A percentile compares a stretch with the other conserved stretches of the same genome.
These are phyloP conservation scores for Ophiothrix spiculata DNA, from an alignment of 35 echinoderm and acorn worm genomes.

Conservation along the genomic window DNA sequence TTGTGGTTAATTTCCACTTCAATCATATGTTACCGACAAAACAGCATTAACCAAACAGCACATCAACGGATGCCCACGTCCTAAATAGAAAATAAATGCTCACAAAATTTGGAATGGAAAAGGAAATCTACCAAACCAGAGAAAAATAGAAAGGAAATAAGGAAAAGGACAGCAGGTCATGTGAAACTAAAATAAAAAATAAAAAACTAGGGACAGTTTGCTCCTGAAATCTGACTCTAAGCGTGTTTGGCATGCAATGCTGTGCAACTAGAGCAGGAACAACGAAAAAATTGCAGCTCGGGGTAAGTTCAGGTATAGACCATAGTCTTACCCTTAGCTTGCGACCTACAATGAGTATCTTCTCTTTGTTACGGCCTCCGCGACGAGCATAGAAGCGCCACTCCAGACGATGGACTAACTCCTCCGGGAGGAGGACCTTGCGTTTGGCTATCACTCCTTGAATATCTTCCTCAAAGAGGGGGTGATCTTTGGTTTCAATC, in stretches of 20 bases:
- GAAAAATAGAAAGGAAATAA: too few relatives aligned
- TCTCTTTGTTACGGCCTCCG: constrained; percentile 74
- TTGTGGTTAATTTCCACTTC: too few relatives aligned
- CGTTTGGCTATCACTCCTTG: constrained; percentile 61
- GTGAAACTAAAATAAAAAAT: not conserved
- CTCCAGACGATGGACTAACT: constrained; percentile 63
- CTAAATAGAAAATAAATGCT: too few relatives aligned
- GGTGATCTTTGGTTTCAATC: constrained; percentile 52
- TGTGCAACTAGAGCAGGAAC: constrained; percentile 9
- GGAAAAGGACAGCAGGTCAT: not conserved
- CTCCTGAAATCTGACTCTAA: not conserved
- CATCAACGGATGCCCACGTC: too few relatives aligned
- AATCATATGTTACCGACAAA: too few relatives aligned
- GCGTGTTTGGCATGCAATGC: not conserved
- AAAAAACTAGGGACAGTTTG: not conserved
- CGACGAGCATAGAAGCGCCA: constrained; percentile 74
- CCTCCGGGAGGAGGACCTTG: constrained; percentile 73
- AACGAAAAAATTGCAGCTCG: constrained; percentile 2
- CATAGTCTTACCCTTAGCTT: constrained; percentile 62
- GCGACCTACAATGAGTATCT: constrained; percentile 71
- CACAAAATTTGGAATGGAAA: too few relatives aligned
- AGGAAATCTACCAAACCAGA: too few relatives aligned
- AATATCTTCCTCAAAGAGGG: constrained; percentile 59
- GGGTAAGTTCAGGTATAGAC: not conserved
- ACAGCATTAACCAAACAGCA: too few relatives aligned